Conservation (phyloP, 2,888 invertebrate species). For the Eupithecia centaureata region DNA sequence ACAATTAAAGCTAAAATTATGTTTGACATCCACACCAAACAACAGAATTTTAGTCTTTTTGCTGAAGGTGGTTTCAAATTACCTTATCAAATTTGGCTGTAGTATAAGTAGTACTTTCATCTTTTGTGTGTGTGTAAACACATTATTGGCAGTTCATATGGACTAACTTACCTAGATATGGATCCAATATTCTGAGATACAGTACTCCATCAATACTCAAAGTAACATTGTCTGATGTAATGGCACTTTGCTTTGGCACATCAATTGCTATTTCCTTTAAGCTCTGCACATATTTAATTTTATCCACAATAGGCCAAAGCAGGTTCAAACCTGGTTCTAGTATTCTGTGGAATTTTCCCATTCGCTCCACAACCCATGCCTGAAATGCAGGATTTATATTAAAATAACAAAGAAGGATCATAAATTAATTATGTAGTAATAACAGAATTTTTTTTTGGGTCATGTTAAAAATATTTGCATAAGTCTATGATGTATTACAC, state of each 20-base stretch:
- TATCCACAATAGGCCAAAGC: slow-evolving; percentile 95
- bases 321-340: slow-evolving; percentile 97
- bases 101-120: too few relatives aligned
- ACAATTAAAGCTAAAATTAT: too few relatives aligned
- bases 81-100: too few relatives aligned
- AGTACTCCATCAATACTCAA: slow-evolving; percentile 98
- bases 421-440: neutral
- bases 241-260: slow-evolving; percentile 99
- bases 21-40: too few relatives aligned
- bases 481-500: neutral
- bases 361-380: slow-evolving; percentile 99
- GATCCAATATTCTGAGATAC: slow-evolving; percentile 96
- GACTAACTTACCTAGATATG: slow-evolving; percentile 89
- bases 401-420: neutral
- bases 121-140: neutral
- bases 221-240: slow-evolving; percentile 98
- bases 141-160: neutral
- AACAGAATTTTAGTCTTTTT: too few relatives aligned
- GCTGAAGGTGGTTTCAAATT: too few relatives aligned
- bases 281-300: slow-evolving; percentile 98
- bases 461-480: neutral
- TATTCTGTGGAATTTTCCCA: slow-evolving; percentile 98
- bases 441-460: neutral
- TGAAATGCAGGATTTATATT: slow-evolving; percentile 55
- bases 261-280: slow-evolving; percentile 99